Conservation (phyloP, 2,888 invertebrate genomes). For the Boloria selene region DNA sequence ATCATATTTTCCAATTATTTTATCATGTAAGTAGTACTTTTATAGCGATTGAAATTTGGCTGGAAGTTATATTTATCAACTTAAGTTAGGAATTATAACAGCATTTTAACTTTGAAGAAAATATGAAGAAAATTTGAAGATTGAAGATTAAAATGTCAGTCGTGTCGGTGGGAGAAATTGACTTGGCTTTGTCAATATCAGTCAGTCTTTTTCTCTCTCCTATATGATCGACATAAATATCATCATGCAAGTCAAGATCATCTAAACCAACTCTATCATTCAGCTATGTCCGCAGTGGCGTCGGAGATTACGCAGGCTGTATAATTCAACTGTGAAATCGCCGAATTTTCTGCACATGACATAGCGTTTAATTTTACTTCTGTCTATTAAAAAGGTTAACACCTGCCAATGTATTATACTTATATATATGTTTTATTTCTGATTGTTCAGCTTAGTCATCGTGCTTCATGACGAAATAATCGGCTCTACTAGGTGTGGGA, state of each 20-base stretch:
- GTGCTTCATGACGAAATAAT: slow-evolving; percentile 68
- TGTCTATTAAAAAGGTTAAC: not conserved
- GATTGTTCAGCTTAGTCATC: slow-evolving; percentile 65
- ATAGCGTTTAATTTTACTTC: slow-evolving; percentile 44
- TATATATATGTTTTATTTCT: slow-evolving; percentile 58
- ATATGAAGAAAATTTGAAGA: slow-evolving; percentile 46
- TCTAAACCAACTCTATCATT: slow-evolving; percentile 31
- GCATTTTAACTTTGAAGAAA: slow-evolving; percentile 47
- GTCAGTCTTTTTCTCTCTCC: slow-evolving; percentile 92
- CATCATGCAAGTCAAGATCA: slow-evolving; percentile 40
- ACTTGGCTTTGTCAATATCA: slow-evolving; percentile 82
- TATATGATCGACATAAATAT: slow-evolving; percentile 82
- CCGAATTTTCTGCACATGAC: slow-evolving; percentile 77
- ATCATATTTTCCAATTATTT: slow-evolving; percentile 49
- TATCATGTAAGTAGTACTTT: slow-evolving; percentile 58
- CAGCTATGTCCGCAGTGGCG: slow-evolving; percentile 75
- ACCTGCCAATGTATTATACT: slow-evolving; percentile 1
- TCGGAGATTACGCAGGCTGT: slow-evolving; percentile 79
- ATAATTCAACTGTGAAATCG: slow-evolving; percentile 74
- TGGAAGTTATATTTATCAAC: slow-evolving; percentile 41
- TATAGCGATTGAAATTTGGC: slow-evolving; percentile 39
- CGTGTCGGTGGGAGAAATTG: slow-evolving; percentile 86
- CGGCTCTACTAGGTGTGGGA: slow-evolving; percentile 61
- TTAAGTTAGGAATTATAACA: slow-evolving; percentile 53
- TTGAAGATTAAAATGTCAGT: slow-evolving; percentile 59